phyloP scores from a whole-genome alignment of 2,113 vertebrate species.

The Microtus pennsylvanicus region DNA sequence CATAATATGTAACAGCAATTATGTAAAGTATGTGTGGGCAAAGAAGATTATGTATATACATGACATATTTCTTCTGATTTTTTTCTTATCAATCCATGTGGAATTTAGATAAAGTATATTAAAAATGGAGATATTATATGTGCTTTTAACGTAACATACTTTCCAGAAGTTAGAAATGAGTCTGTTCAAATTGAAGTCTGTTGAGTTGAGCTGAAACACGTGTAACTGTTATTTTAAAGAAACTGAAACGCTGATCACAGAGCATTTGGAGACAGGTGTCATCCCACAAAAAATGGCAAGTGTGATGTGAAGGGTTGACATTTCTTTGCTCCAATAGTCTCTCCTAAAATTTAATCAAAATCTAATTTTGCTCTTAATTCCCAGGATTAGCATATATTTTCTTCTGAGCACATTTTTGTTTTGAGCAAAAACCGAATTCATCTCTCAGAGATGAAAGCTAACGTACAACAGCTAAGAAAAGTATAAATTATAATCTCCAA shows the following conservation, averaged over 20 bases:
- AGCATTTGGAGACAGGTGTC: not conserved
- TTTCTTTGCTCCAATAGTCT: conserved; percentile 25
- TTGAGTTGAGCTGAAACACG: not conserved
- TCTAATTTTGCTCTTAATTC: conserved; percentile 56
- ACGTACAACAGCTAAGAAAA: conserved; percentile 37
- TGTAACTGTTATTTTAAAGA: not conserved
- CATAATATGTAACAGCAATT: not conserved
- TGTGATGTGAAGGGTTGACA: not conserved
- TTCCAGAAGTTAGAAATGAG: not conserved
- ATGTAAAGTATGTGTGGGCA: not conserved
- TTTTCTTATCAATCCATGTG: not conserved
- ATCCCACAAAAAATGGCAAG: conserved; percentile 5
- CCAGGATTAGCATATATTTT: conserved; percentile 27
- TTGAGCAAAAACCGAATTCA: conserved; percentile 31
- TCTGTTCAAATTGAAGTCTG: conserved; percentile 21
- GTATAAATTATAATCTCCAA: conserved; percentile 44
- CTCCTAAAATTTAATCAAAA: conserved; percentile 49
- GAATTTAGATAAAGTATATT: not conserved
- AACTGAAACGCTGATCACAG: not conserved
- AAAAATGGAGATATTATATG: not conserved
- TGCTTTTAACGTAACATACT: not conserved
- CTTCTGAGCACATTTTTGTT: conserved; percentile 18
- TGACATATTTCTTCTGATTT: not conserved
- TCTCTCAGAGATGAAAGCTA: not conserved
- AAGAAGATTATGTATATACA: not conserved